phyloP scores from a whole-genome alignment of 2,113 vertebrate genomes.

The Scomber scombrus region DNA sequence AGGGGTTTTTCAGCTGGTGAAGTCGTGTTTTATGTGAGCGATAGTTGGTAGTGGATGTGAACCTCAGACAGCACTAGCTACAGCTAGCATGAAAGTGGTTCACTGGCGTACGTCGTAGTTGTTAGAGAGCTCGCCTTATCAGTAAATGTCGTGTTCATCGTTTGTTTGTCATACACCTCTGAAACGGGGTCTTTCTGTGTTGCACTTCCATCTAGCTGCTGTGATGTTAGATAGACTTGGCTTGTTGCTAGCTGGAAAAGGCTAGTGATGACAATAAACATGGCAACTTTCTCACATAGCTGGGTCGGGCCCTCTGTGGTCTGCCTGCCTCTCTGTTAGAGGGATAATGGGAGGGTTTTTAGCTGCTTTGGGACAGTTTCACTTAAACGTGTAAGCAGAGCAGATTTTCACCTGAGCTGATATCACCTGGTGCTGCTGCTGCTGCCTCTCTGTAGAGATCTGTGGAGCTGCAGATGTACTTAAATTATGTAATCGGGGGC shows the following conservation, averaged over 20 bases:
- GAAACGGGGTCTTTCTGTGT: background rate
- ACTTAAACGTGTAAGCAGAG: background rate
- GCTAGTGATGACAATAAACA: constrained; percentile 73
- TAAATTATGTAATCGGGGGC: constrained; percentile 7
- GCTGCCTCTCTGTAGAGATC: background rate
- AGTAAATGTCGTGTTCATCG: background rate
- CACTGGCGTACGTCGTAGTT: background rate
- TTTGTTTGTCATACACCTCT: background rate
- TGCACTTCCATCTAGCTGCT: background rate
- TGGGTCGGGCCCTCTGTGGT: constrained; percentile 32
- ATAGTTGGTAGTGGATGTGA: constrained; percentile 46
- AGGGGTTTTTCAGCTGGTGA: background rate
- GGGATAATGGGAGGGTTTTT: background rate
- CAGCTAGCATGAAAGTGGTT: constrained; percentile 49
- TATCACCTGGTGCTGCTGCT: background rate
- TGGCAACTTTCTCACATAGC: constrained; percentile 57
- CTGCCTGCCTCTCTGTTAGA: constrained; percentile 2
- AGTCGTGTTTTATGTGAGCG: background rate
- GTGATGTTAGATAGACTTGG: background rate
- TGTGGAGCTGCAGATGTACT: background rate
- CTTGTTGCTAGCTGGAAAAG: constrained; percentile 13
- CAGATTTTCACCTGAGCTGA: background rate
- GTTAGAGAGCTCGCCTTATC: background rate
- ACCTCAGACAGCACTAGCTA: constrained; percentile 29
- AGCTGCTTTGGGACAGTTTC: background rate